These are phyloP conservation scores for Phataginus tricuspis DNA, from an alignment of 2,797 vertebrate genomes.

Conservation along the genomic window DNA sequence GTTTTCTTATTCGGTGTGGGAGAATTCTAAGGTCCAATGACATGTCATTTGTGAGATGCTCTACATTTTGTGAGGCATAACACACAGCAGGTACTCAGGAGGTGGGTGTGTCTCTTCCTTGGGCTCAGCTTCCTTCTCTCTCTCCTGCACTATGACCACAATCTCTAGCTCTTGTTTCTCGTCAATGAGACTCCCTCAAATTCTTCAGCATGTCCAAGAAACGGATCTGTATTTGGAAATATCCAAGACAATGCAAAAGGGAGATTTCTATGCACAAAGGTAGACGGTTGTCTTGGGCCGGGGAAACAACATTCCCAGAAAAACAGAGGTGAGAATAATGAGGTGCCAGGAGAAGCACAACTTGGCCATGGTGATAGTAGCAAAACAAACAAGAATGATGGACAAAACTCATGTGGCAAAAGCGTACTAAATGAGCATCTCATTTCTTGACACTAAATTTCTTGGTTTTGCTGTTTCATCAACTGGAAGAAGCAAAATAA, in stretches of 20 bases:
- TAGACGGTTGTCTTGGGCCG: not conserved
- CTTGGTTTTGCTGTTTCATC: not conserved
- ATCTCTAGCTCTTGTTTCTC: not conserved
- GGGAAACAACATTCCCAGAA: not conserved
- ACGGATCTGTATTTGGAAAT: not conserved
- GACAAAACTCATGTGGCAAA: not conserved
- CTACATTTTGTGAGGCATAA: not conserved
- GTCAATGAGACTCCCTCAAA: not conserved
- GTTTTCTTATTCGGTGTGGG: not conserved
- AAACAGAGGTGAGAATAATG: not conserved
- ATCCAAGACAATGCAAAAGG: not conserved
- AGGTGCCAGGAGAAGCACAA: not conserved
- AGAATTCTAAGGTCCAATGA: not conserved
- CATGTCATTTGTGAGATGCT: not conserved
- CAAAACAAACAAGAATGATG: not conserved
- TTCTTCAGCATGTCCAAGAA: not conserved
- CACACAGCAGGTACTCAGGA: not conserved
- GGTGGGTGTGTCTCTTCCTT: no score
- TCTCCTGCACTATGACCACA: not conserved
- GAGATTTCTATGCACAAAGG: not conserved
- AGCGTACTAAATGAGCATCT: not conserved
- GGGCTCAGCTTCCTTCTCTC: not conserved
- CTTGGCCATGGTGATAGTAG: fast-evolving
- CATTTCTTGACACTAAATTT: not conserved
- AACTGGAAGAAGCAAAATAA: not conserved